Base-by-base conservation (phyloP, 2,113 vertebrate species). In the Aspiorhynchus laticeps region DNA sequence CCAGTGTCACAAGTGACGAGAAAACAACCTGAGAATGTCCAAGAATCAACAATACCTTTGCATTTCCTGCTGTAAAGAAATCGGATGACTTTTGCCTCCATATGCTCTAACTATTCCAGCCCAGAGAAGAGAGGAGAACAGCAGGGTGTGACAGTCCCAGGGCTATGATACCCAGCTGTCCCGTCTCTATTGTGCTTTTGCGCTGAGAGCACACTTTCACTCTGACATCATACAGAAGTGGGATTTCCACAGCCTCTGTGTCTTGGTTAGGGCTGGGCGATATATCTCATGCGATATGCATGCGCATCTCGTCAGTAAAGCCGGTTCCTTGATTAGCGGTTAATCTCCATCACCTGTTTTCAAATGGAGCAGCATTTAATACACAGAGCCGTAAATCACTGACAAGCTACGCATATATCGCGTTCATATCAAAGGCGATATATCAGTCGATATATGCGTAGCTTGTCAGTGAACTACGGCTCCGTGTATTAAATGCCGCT, bases 141-240 rank as follows among this genome's bases (percentile, higher is more conserved):
- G 14, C 84, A 24, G 88, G 51, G 86, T 51, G 41, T 87, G 86
- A 65, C 53, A 41, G 71, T 87, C 73, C 6, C 9, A 14, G 67
- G 78, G 85, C 77, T 41, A 63, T 41, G 83, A 85, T 26, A 28
- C 53, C 63, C 86, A 83, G 84, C 88, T 84, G 91, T 89, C 91
- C 88, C 90, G 85, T 89, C 88, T 91, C 91, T 90, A 79, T 89
- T 94, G 92, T 93, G 88, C 82, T 90, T 90, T 88, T 91, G 88
- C 86, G 94, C 93, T 94, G 94, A 95, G 93, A 87, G 91, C 56
- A 93, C 94, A 93, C 88, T 94, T 95, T 94, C 88, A 88, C 88
- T 90, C 80, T 90, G 79, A 87, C 88, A 91, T 92, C 91, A 94
- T 87, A 93, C 93, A 94, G 93, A 94, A 94, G 94, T 93, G 89